Conservation (phyloP, 2,797 vertebrate genomes). For the Oreochromis grahami region DNA sequence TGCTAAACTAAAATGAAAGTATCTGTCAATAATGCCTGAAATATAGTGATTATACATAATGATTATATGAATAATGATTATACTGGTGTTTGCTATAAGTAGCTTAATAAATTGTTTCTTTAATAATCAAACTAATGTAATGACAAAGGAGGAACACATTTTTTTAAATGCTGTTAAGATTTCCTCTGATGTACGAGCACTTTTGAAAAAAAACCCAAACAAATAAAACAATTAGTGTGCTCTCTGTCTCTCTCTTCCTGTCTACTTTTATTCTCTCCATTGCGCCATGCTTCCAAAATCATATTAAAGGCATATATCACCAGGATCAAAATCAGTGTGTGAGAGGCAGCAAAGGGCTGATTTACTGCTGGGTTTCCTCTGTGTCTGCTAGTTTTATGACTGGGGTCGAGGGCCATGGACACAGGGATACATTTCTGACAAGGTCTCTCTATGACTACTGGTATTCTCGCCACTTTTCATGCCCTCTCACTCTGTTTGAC, state of each 20-base stretch:
- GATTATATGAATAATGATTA: neutral
- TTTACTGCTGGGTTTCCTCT: constrained; percentile 67
- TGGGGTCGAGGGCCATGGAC: constrained; percentile 65
- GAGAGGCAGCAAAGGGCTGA: constrained; percentile 59
- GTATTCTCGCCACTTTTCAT: constrained; percentile 48
- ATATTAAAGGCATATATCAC: constrained; percentile 75
- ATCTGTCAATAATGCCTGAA: neutral
- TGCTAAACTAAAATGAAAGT: neutral
- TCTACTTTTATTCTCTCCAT: constrained; percentile 1
- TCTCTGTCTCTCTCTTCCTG: neutral
- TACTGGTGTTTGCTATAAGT: neutral
- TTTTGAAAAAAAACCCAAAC: neutral
- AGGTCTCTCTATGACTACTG: constrained; percentile 58
- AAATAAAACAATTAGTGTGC: neutral
- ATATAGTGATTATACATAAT: neutral
- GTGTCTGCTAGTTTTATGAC: constrained; percentile 75
- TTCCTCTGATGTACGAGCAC: neutral
- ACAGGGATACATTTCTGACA: constrained; percentile 64
- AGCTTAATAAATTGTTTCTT: neutral
- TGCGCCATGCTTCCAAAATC: constrained; percentile 44
- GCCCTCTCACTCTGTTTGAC: constrained; percentile 32
- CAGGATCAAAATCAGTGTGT: constrained; percentile 69
- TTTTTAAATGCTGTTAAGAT: neutral
- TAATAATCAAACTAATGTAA: neutral
- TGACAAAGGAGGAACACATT: neutral